Conservation (phyloP, 64 coral and sea anemone species). For the Acropora yongei region DNA sequence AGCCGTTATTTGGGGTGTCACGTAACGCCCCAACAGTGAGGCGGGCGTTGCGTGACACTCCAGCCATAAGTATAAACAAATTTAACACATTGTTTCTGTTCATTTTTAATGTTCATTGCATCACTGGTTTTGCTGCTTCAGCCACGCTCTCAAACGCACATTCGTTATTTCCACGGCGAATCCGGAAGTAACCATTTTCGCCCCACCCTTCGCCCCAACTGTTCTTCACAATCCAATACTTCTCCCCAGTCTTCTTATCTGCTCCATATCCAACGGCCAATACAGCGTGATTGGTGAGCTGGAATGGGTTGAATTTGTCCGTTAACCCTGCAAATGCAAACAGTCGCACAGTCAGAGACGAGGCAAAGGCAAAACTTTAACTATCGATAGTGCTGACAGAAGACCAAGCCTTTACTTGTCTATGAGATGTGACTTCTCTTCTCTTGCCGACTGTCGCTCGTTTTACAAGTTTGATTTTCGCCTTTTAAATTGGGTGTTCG, state of each 20-base stretch:
- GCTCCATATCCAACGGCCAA: constrained; percentile 77
- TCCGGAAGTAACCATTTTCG: constrained; percentile 78
- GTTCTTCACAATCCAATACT: constrained; percentile 89
- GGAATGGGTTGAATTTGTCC: constrained; percentile 89
- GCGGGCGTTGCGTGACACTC: no score
- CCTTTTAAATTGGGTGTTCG: no score
- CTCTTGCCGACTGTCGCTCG: no score
- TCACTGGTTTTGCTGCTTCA: constrained; percentile 40
- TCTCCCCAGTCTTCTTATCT: constrained; percentile 70
- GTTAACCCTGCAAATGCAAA: constrained; percentile 57
- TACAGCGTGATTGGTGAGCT: constrained; percentile 82
- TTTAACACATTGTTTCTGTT: no score
- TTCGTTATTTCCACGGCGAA: constrained; percentile 76
- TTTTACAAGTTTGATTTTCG: no score
- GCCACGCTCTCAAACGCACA: constrained; percentile 81
- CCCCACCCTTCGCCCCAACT: constrained; percentile 80
- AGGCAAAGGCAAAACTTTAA: no score
- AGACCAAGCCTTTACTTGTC: no score
- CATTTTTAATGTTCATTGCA: background rate
- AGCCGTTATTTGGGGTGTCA: no score
- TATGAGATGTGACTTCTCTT: no score
- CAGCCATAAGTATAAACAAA: no score
- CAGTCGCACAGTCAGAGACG: background rate
- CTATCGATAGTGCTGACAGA: no score
- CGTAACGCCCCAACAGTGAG: no score